phyloP scores from a whole-genome alignment of 35 echinoderm and acorn worm genomes.

The Patiria miniata region DNA sequence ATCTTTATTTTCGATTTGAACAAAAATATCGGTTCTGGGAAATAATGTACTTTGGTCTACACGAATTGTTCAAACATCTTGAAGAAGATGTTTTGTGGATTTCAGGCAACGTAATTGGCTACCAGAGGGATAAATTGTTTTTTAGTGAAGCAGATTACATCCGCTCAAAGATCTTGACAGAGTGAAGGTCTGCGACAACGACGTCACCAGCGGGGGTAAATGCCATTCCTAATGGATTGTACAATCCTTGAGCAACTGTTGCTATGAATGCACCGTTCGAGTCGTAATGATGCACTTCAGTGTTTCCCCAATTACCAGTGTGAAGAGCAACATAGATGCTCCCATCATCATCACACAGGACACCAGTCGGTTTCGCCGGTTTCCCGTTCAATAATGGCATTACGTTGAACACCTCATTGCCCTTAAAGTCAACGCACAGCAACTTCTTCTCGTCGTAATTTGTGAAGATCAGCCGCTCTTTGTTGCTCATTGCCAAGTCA shows the following conservation, averaged over 20 bases:
- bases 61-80: too few species aligned
- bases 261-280: not conserved
- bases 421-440: not conserved
- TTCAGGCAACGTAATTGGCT: too few species aligned
- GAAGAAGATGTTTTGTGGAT: too few species aligned
- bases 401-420: not conserved
- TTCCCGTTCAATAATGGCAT: too few species aligned
- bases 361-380: too few species aligned
- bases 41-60: too few species aligned
- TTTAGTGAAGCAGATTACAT: too few species aligned
- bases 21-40: too few species aligned
- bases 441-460: not conserved
- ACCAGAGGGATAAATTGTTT: too few species aligned
- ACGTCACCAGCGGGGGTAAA: not conserved
- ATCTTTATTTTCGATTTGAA: too few species aligned
- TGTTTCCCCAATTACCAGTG: not conserved
- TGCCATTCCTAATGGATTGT: not conserved
- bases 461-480: conserved; percentile 13
- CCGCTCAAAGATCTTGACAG: not conserved
- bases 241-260: conserved; percentile 23
- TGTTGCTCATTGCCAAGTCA: not conserved
- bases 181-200: conserved; percentile 16
- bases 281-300: conserved; percentile 16
- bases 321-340: conserved; percentile 21
- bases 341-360: not conserved